Conservation (phyloP, 1,140 invertebrate species). For the Trichonephila clavipes region DNA sequence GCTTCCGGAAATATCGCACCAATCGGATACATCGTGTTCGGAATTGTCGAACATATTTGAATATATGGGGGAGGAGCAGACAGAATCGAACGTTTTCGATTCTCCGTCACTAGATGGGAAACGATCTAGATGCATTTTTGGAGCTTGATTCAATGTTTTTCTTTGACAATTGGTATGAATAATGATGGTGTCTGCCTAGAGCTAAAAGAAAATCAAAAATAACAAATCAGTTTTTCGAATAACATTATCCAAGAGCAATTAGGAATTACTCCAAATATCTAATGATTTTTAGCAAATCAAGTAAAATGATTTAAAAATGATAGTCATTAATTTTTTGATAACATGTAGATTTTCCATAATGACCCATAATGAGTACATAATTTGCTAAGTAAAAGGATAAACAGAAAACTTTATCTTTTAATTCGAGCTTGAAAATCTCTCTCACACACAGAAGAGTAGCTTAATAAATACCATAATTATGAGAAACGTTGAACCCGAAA, state of each 20-base stretch:
- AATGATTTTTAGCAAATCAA: too few relatives aligned
- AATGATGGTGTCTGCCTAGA: not conserved
- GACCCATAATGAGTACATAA: too few relatives aligned
- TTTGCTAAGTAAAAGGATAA: too few relatives aligned
- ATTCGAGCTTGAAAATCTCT: too few relatives aligned
- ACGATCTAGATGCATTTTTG: constrained; percentile 50
- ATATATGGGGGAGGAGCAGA: constrained; percentile 39
- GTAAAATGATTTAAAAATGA: too few relatives aligned
- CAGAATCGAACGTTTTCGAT: not conserved
- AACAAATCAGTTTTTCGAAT: not conserved
- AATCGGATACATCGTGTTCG: constrained; percentile 38
- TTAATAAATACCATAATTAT: too few relatives aligned
- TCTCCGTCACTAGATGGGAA: not conserved
- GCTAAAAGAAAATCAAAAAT: not conserved
- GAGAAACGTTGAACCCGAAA: too few relatives aligned
- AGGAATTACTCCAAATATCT: too few relatives aligned
- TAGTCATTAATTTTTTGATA: too few relatives aligned
- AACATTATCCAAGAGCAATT: not conserved
- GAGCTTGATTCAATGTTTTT: not conserved
- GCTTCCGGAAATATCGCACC: constrained; percentile 47
- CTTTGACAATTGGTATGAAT: not conserved
- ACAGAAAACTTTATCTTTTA: too few relatives aligned
- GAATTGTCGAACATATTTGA: constrained; percentile 33
- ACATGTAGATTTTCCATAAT: too few relatives aligned
- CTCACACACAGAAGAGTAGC: too few relatives aligned